Evolutionary conservation across 2,113 vertebrate genomes (phyloP).

Genomic region (Tretioscincus oriximinensis): DNA sequence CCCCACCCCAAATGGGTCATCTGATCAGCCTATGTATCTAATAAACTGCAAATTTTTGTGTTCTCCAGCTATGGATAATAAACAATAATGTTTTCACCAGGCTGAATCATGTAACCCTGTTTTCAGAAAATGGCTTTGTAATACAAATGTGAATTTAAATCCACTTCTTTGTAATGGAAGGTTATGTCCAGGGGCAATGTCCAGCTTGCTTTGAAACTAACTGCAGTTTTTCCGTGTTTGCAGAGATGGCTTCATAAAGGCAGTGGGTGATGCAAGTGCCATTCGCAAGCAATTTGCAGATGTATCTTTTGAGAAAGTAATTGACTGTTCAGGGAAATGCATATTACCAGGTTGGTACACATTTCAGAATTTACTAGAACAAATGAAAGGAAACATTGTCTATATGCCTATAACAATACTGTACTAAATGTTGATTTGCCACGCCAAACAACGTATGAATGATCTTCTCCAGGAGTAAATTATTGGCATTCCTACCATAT

Average conservation of each 20-base stretch:
- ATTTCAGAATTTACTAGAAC: neutral
- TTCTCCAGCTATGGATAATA: neutral
- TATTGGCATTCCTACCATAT: neutral
- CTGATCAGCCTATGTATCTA: neutral
- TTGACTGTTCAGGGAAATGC: constrained; percentile 91
- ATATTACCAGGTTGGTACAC: constrained; percentile 82
- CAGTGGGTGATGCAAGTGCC: constrained; percentile 78
- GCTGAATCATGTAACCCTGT: neutral
- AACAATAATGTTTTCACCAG: neutral
- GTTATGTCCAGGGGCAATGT: neutral
- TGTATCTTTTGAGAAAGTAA: constrained; percentile 80
- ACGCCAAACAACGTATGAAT: accelerated
- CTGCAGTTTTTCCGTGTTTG: neutral
- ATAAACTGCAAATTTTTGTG: neutral
- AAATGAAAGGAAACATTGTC: accelerated
- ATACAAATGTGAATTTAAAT: neutral
- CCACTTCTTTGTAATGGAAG: neutral
- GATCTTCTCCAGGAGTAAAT: neutral
- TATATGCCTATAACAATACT: neutral
- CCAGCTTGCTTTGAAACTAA: neutral
- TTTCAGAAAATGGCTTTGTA: neutral
- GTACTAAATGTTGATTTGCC: neutral
- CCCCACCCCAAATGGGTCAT: too few species aligned
- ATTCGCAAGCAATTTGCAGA: constrained; percentile 78
- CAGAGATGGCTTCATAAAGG: constrained; percentile 88